Evolutionary conservation across 2,113 vertebrate genomes (phyloP).

Genomic region (Vimba vimba): DNA sequence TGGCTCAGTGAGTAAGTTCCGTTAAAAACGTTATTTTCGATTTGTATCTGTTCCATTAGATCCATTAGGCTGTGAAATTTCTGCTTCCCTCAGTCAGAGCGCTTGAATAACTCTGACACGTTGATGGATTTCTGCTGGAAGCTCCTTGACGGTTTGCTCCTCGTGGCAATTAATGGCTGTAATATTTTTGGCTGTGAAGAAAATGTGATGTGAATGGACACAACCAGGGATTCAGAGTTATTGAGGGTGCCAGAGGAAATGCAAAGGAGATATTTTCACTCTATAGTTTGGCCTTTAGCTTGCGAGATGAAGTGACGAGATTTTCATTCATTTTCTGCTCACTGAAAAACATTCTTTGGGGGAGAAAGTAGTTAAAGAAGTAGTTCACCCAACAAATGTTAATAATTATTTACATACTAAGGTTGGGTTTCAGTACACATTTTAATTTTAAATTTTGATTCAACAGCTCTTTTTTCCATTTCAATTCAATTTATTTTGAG

Average conservation of each 20-base stretch:
- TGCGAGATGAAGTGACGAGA: constrained; percentile 43
- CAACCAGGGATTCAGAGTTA: constrained; percentile 42
- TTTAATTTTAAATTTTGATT: background rate
- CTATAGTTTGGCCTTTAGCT: constrained; percentile 37
- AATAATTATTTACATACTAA: background rate
- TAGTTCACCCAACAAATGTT: background rate
- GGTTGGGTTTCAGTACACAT: background rate
- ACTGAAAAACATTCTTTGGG: background rate
- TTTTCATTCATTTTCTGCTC: background rate
- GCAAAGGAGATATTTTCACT: constrained; percentile 54
- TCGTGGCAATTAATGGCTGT: constrained; percentile 50
- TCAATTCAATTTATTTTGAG: background rate
- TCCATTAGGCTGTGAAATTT: constrained; percentile 19
- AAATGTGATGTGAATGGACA: constrained; percentile 54
- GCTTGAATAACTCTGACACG: constrained; percentile 45
- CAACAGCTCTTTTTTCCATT: background rate
- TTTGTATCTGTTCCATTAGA: constrained; percentile 33
- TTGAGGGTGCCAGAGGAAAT: constrained; percentile 44
- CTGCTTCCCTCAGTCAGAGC: constrained; percentile 26
- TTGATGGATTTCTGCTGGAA: constrained; percentile 32
- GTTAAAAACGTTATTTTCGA: background rate
- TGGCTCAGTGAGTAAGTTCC: background rate
- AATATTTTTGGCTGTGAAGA: constrained; percentile 43
- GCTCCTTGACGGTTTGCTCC: constrained; percentile 29
- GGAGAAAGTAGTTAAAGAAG: background rate